Base-by-base conservation (phyloP, 2,888 invertebrate species). In the Protodeltote pygarga region DNA sequence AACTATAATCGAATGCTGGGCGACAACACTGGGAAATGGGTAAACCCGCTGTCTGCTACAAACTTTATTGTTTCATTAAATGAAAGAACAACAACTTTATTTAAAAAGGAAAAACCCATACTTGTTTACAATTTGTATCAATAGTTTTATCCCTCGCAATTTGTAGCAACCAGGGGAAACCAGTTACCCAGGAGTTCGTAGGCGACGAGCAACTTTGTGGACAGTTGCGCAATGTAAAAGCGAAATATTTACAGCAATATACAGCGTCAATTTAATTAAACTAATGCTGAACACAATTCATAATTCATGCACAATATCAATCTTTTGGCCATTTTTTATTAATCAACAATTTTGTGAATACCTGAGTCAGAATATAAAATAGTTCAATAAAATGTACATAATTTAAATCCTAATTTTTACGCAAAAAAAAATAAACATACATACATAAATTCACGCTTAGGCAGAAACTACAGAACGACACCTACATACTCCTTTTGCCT, bases 291-390 rank as follows among this genome's bases (percentile, higher is more conserved):
- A 38, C 41, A 31, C 31, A 55, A 50, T 50, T 42, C 34, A 31
- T 34, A 55, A 50, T 50, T 42, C 34, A 50, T 39, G 42, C 25
- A 25, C 23, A 38, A 23, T 16, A 19, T 24, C 19, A 58, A 55
- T 42, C 21, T n/a, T 10, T 10, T 32, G 8, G 17, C 15, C 15
- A 25, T 34, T 55, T 38, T 14, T 32, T n/a, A 37, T n/a, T n/a
- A n/a, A n/a, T n/a, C n/a, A 48, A 32, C 34, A 31, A 54, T 39
- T 46, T 21, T n/a, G n/a, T n/a, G n/a, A n/a, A n/a, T n/a, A n/a
- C n/a, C n/a, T n/a, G n/a, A n/a, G n/a, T n/a, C n/a, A n/a, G n/a
- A n/a, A n/a, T n/a, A n/a, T n/a, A n/a, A n/a, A n/a, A n/a, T n/a
- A n/a, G n/a, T n/a, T n/a, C n/a, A n/a, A n/a, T n/a, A n/a, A n/a